Conservation (phyloP, 2,113 vertebrate genomes). For the Furnarius figulus region DNA sequence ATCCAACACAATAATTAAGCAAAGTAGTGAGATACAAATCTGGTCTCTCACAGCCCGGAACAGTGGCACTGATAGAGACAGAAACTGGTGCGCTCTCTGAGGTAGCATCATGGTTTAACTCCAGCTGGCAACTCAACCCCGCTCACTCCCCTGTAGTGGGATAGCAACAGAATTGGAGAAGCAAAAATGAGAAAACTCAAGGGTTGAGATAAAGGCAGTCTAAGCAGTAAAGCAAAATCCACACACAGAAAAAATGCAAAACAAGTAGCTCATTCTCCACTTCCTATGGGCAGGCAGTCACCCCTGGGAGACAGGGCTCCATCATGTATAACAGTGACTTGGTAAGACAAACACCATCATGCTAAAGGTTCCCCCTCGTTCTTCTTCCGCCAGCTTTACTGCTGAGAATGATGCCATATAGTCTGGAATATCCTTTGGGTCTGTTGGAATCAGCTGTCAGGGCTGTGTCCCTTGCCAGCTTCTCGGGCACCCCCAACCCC, state of each 20-base stretch:
- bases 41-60: no score
- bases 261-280: not conserved
- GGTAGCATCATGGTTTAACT: not conserved
- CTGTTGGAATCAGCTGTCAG: not conserved
- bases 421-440: not conserved
- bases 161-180: not conserved
- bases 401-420: not conserved
- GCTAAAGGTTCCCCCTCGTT: fast-evolving
- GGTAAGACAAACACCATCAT: no score
- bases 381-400: not conserved
- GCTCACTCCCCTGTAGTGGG: not conserved
- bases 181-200: not conserved
- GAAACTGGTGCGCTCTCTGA: not conserved
- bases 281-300: not conserved
- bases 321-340: fast-evolving
- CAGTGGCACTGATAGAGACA: not conserved
- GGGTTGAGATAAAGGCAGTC: not conserved
- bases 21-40: no score
- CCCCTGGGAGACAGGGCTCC: not conserved
- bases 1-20: no score
- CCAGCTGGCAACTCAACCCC: not conserved
- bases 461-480: not conserved
- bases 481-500: not conserved
- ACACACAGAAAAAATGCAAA: not conserved
- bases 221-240: not conserved